phyloP scores from a whole-genome alignment of 37 sponge, comb jelly and placozoan genomes.

The Aphrocallistes beatrix region DNA sequence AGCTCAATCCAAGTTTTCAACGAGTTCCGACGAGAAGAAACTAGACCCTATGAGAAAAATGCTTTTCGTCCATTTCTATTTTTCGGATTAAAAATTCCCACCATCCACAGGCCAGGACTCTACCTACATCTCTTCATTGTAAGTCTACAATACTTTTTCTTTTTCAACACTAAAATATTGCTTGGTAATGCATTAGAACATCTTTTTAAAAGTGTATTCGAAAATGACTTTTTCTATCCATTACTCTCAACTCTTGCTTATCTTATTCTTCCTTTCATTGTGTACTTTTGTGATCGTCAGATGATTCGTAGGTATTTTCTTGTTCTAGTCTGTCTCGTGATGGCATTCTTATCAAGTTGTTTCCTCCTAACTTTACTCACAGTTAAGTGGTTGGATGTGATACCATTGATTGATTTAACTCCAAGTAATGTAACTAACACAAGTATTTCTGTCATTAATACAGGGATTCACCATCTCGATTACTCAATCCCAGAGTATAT shows the following conservation, averaged over 20 bases:
- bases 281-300: neutral
- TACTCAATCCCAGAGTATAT: neutral
- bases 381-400: neutral
- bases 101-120: neutral
- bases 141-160: neutral
- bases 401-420: too few species aligned
- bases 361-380: neutral
- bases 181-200: neutral
- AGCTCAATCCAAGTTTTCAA: too few species aligned
- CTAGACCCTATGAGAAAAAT: neutral
- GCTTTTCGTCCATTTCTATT: neutral
- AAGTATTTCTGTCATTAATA: neutral
- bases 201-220: neutral
- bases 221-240: neutral
- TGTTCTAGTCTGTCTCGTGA: neutral
- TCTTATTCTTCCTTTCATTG: neutral
- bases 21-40: too few species aligned
- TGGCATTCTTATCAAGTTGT: neutral
- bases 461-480: neutral
- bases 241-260: neutral
- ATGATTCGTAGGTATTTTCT: neutral
- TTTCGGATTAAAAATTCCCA: slow-evolving; percentile 14
- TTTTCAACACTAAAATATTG: neutral
- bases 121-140: slow-evolving; percentile 15
- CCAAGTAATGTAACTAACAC: neutral